These are phyloP conservation scores for Ceyx melanurus DNA, from an alignment of 2,113 vertebrate genomes.

Conservation along the genomic window DNA sequence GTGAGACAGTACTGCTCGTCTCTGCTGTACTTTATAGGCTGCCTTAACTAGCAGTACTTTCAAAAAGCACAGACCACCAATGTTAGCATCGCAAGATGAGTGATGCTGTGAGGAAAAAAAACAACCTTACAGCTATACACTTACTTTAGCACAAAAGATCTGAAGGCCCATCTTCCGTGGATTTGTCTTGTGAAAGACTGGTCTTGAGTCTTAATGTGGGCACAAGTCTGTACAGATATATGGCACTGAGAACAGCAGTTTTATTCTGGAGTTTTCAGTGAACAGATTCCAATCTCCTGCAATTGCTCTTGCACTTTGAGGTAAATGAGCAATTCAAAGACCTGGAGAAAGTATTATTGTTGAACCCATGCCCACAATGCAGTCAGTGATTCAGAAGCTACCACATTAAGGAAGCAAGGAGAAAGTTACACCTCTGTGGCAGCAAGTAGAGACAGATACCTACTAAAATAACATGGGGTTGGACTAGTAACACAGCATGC, in stretches of 20 bases:
- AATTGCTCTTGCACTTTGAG: not conserved
- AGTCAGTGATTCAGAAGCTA: not conserved
- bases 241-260: not conserved
- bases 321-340: not conserved
- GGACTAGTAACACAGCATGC: not conserved
- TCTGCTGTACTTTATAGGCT: not conserved
- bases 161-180: not conserved
- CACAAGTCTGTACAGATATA: not conserved
- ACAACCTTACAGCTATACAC: not conserved
- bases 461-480: not conserved
- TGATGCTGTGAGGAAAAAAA: not conserved
- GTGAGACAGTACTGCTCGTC: not conserved
- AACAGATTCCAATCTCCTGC: not conserved
- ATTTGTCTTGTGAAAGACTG: not conserved
- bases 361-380: not conserved
- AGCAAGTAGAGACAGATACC: not conserved
- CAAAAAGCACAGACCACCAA: not conserved
- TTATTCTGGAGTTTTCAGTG: not conserved
- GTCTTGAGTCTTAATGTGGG: fast-evolving
- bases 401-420: not conserved
- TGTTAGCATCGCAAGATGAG: not conserved
- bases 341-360: not conserved
- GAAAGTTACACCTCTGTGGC: not conserved
- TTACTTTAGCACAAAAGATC: not conserved
- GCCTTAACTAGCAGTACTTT: not conserved